Conservation (phyloP, 2,113 vertebrate genomes). For the Halcyon malimbica region DNA sequence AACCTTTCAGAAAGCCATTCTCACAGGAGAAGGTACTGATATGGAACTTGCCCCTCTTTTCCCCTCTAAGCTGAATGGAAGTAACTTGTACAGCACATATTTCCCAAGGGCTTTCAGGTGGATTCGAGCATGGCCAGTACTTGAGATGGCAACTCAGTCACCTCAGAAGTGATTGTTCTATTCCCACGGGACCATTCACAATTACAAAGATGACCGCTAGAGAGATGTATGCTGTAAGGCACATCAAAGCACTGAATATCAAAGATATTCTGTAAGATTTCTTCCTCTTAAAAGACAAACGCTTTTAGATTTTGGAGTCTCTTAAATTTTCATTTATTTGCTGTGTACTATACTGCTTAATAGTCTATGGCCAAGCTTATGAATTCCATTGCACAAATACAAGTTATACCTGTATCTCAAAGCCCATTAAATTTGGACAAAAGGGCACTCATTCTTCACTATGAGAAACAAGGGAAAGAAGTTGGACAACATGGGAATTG, state of each 20-base stretch:
- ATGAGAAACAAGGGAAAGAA: not conserved
- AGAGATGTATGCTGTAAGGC: not conserved
- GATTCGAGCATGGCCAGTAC: not conserved
- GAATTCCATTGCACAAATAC: not conserved
- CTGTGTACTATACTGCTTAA: not conserved
- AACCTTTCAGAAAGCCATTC: not conserved
- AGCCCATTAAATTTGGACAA: not conserved
- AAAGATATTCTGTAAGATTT: not conserved
- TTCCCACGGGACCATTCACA: not conserved
- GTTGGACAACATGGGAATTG: not conserved
- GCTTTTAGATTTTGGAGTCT: not conserved
- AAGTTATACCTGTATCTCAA: not conserved
- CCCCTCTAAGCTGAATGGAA: not conserved
- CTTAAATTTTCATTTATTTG: not conserved
- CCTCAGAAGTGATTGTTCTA: not conserved
- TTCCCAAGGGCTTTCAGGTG: not conserved
- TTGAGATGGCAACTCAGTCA: not conserved
- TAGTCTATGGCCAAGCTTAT: not conserved
- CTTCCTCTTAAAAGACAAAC: not conserved
- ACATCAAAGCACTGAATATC: not conserved
- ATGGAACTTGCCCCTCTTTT: not conserved
- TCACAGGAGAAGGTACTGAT: not conserved
- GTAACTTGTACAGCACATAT: fast-evolving
- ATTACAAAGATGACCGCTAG: not conserved
- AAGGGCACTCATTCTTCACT: not conserved